Evolutionary conservation across 1,140 invertebrate genomes (phyloP).

Genomic region (Tetragonula clypearis): DNA sequence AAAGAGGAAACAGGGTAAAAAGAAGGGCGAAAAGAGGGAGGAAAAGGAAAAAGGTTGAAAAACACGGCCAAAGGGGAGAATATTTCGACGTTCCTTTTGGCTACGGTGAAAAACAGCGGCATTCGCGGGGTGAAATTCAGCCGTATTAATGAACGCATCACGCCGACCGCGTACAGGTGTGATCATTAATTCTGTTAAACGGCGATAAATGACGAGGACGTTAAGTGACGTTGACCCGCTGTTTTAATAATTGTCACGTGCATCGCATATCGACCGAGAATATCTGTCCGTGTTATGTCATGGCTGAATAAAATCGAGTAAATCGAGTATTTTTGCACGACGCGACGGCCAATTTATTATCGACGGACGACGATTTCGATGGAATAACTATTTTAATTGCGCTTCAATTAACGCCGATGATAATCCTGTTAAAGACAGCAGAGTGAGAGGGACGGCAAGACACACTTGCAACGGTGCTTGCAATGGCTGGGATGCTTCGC

Average conservation of each 20-base stretch:
- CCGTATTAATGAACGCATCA: constrained; percentile 58
- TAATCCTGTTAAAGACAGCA: not conserved
- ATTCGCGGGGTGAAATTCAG: constrained; percentile 44
- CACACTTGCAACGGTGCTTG: no score
- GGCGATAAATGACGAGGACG: constrained; percentile 64
- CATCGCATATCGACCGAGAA: constrained; percentile 42
- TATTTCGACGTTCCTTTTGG: constrained; percentile 35
- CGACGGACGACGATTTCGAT: not conserved
- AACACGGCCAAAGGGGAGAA: not conserved
- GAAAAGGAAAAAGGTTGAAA: not conserved
- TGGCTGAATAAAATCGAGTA: constrained; percentile 40
- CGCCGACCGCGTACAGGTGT: constrained; percentile 38
- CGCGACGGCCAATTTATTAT: constrained; percentile 2
- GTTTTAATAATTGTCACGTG: constrained; percentile 66
- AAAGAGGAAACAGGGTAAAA: not conserved
- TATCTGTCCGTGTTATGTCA: constrained; percentile 18
- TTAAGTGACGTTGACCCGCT: constrained; percentile 65
- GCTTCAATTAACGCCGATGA: not conserved
- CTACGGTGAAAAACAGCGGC: constrained; percentile 23
- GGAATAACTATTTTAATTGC: constrained; percentile 33
- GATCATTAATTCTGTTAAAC: constrained; percentile 67
- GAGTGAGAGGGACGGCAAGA: not conserved
- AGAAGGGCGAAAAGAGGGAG: not conserved
- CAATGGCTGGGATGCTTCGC: not conserved
- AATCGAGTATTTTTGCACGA: constrained; percentile 24